phyloP scores from a whole-genome alignment of 1,140 invertebrate species.

The Mycetomoellerius zeteki region DNA sequence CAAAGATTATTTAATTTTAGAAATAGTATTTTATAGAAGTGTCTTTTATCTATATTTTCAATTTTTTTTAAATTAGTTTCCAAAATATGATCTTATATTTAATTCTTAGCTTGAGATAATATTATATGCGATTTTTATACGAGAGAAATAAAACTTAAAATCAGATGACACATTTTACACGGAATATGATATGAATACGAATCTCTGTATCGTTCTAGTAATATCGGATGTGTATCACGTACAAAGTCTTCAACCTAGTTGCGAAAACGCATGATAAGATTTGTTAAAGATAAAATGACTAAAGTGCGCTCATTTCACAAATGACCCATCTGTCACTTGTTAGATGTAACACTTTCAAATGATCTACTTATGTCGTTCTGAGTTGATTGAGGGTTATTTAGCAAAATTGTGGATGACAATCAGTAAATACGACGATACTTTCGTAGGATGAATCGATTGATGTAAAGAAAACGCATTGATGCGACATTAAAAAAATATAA shows the following conservation, averaged over 20 bases:
- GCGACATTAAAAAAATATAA: background rate
- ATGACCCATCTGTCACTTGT: slow-evolving; percentile 44
- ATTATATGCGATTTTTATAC: slow-evolving; percentile 14
- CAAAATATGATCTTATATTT: background rate
- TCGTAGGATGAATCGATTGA: background rate
- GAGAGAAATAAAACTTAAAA: slow-evolving; percentile 16
- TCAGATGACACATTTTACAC: slow-evolving; percentile 15
- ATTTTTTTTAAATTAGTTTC: background rate
- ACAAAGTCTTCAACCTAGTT: slow-evolving; percentile 53
- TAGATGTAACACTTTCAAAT: slow-evolving; percentile 29
- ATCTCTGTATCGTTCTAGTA: slow-evolving; percentile 32
- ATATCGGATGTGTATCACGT: slow-evolving; percentile 38
- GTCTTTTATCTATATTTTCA: background rate
- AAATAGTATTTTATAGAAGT: background rate
- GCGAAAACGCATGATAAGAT: slow-evolving; percentile 42
- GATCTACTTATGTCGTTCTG: slow-evolving; percentile 44
- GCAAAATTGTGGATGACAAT: slow-evolving; percentile 26
- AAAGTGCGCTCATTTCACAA: slow-evolving; percentile 50
- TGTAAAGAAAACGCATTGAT: background rate
- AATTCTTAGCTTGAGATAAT: background rate
- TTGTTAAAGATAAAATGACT: slow-evolving; percentile 52
- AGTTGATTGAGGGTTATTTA: slow-evolving; percentile 45
- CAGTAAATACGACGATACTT: slow-evolving; percentile 8
- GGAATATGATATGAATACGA: slow-evolving; percentile 30
- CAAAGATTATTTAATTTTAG: background rate